Base-by-base conservation (phyloP, 2,888 invertebrate species). In the Ochlodes sylvanus region DNA sequence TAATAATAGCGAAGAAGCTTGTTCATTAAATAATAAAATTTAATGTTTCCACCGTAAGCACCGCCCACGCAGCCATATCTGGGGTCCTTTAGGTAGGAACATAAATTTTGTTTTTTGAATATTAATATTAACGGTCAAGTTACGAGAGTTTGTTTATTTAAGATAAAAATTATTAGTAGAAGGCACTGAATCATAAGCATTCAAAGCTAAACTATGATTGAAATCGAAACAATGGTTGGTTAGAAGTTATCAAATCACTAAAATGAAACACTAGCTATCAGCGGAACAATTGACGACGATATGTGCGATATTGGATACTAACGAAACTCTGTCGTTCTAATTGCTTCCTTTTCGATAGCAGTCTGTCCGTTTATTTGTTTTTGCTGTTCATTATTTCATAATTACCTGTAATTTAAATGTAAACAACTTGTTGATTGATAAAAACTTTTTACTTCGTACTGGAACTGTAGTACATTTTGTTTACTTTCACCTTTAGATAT, bases 221-320 rank as follows among this genome's bases (percentile, higher is more conserved):
- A 34, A 7, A 34, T 34, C 7, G 7, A 9, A 34, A 27, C 5
- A 27, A 27, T 4, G 27, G 27, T 27, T 27, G 2, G 27, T 27
- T 27, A 27, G 5, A 27, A 27, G 27, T 5, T 27, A 27, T n/a
- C n/a, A n/a, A n/a, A n/a, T n/a, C n/a, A n/a, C 85, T 81, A 77
- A 80, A 85, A 84, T 84, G 87, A 89, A 88, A 87, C 17, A 19
- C 9, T 10, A 12, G 10, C 19, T 50, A 84, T 80, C 79, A 80
- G 72, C 76, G 75, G 78, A 82, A 81, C 76, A 77, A 17, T 50
- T 19, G 50, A 78, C 79, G 72, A 76, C 75, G 74, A 80, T 80
- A 80, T 80, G 73, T 70, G 75, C 77, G 73, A 70, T 71, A 67
- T 70, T 72, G 50, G 65, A 61, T 71, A 60, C 69, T 70, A 69